A percentile compares a stretch with the other conserved stretches of the same genome.
phyloP scores from a whole-genome alignment of 2,797 vertebrate species.

The Acipenser oxyrinchus region DNA sequence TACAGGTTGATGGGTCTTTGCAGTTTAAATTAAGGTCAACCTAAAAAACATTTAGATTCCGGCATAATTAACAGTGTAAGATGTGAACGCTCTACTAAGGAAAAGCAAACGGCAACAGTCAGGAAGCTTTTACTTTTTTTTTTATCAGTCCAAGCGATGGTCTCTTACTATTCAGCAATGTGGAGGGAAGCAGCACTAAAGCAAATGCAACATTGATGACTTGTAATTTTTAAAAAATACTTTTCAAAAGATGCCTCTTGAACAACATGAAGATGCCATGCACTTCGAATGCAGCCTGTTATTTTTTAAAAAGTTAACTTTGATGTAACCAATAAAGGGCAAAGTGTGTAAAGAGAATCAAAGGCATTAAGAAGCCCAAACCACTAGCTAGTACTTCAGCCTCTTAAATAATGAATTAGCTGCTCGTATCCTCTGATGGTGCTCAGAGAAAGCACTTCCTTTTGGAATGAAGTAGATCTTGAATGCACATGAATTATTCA shows the following conservation, averaged over 20 bases:
- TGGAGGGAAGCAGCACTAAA: neutral
- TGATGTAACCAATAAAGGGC: conserved; percentile 55
- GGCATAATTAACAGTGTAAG: no score
- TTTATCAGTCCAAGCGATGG: no score
- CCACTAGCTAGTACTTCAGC: conserved; percentile 81
- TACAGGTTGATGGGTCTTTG: no score
- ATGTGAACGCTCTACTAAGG: no score
- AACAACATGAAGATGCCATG: neutral
- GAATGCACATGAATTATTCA: conserved; percentile 99
- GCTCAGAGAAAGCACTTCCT: conserved; percentile 96
- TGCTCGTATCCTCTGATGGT: conserved; percentile 94
- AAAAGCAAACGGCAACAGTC: no score
- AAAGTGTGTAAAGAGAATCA: conserved; percentile 74
- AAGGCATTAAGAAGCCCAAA: conserved; percentile 63
- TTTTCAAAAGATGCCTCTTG: conserved; percentile 7
- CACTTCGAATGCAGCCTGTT: conserved; percentile 18
- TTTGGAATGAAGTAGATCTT: conserved; percentile 93
- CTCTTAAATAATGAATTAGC: conserved; percentile 99
- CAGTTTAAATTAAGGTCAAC: no score
- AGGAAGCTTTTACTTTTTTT: no score
- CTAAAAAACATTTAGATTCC: no score
- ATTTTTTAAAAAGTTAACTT: conserved; percentile 33
- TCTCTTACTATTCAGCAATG: neutral
- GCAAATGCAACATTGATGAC: conserved; percentile 11
- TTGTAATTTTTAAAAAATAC: conserved; percentile 2